Evolutionary conservation across 1,140 invertebrate genomes (phyloP), one percentile per base, ranked within the genome.

Genomic region (Battus philenor): DNA sequence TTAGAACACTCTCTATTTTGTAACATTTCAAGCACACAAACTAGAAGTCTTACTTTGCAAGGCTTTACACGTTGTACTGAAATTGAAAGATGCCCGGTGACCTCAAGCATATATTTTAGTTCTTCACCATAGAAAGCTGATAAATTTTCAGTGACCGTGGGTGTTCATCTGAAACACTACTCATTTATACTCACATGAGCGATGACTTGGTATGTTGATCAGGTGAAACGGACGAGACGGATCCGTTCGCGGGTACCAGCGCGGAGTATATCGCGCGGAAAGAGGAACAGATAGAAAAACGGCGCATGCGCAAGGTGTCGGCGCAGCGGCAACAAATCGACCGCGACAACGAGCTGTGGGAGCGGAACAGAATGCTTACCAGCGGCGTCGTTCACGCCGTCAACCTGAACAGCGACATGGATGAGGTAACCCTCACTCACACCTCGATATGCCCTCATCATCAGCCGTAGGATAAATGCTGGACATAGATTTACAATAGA

Each of bases 291-390:
- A 77, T 98, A 16, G 95, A 97, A 74, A 93, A 96, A 60, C 91
- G 92, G 56, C 93, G 96, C 41, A 95, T 95, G 50, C 96, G 97
- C 71, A 90, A 96, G 30, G 92, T 98, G 74, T 97, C 96, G 2
- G 97, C 97, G 0, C 95, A 97, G 69, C 94, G 98, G 63, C 89
- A 96, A 34, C 97, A 99, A 86, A 98, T 92, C 76, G 95, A 98
- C 79, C 97, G 97, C 76, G 98, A 99, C 82, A 99, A 98, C 80
- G 97, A 99, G 74, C 87, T 98, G 22, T 99, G 98, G 98, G 98
- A 99, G 81, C 91, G 97, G 6, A 99, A 99, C 87, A 90, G 98
- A 52, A 98, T 99, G 95, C 88, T 99, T 5, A 97, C 97, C 1
- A 98, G 96, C 46, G 97, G 97, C 38, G 97, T 98, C 6, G 97